These are phyloP conservation scores for Halcyon chelicuti DNA, from an alignment of 2,797 vertebrate species.

Conservation along the genomic window DNA sequence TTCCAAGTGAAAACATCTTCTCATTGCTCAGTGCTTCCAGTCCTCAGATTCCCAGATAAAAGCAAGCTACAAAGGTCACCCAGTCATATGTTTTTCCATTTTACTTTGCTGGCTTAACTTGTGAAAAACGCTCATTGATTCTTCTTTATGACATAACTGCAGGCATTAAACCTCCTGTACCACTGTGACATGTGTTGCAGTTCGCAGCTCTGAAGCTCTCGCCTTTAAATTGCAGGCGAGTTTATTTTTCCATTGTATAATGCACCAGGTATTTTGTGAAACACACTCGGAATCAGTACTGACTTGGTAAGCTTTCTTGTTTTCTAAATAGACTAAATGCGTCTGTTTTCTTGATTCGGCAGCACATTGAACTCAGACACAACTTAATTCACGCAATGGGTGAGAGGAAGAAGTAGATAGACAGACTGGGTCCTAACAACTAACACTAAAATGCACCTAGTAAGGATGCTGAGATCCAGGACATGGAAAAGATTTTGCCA, in stretches of 20 bases:
- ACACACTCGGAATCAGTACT: neutral
- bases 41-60: neutral
- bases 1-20: slow-evolving; percentile 4
- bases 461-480: neutral
- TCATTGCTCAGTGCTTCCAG: neutral
- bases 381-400: neutral
- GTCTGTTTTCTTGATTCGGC: neutral
- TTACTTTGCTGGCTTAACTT: neutral
- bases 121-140: neutral
- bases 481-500: neutral
- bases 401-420: neutral
- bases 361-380: neutral
- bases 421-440: neutral
- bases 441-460: neutral
- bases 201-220: neutral
- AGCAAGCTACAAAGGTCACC: neutral
- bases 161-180: neutral
- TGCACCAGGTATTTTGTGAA: neutral
- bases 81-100: neutral
- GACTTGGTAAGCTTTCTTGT: neutral
- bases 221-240: neutral
- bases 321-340: neutral
- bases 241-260: neutral
- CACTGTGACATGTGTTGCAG: neutral
- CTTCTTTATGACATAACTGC: neutral